phyloP scores from a whole-genome alignment of 2,113 vertebrate genomes.

The Ptychochromis oligacanthus region DNA sequence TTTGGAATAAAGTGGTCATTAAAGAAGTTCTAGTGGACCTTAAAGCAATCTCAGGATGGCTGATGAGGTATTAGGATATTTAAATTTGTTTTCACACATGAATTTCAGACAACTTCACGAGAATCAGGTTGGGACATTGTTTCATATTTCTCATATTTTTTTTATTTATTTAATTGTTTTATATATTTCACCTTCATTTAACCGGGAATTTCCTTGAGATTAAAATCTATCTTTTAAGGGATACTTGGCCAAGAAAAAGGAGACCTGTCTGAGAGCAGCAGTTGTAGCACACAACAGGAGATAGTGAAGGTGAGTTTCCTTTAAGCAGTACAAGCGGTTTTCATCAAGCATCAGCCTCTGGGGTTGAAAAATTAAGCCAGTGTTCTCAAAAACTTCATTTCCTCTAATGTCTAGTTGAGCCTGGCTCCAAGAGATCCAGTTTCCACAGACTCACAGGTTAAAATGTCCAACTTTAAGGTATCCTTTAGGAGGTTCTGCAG shows the following conservation, averaged over 20 bases:
- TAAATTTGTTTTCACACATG: background rate
- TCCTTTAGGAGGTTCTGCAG: background rate
- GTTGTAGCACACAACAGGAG: too few relatives aligned
- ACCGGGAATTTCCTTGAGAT: background rate
- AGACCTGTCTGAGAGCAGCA: background rate
- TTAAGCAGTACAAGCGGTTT: too few relatives aligned
- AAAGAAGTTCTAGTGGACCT: background rate
- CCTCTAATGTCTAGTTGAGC: too few relatives aligned
- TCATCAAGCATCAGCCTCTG: background rate
- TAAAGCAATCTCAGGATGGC: background rate
- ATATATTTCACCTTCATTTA: background rate
- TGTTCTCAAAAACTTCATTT: background rate
- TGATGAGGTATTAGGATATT: background rate
- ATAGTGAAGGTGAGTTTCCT: too few relatives aligned
- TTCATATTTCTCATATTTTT: background rate
- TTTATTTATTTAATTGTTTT: too few relatives aligned
- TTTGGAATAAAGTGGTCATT: background rate
- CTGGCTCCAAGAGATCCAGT: too few relatives aligned
- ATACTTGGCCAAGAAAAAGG: fast-evolving
- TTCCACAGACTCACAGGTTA: too few relatives aligned
- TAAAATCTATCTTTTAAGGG: background rate
- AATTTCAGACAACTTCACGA: background rate
- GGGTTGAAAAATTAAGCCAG: background rate
- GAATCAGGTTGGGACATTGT: background rate
- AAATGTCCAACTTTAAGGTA: background rate